Percentiles rank a stretch among this genome's conserved stretches.
Evolutionary conservation across 2,888 invertebrate species (phyloP).

Genomic region (Aphodius sticticus): DNA sequence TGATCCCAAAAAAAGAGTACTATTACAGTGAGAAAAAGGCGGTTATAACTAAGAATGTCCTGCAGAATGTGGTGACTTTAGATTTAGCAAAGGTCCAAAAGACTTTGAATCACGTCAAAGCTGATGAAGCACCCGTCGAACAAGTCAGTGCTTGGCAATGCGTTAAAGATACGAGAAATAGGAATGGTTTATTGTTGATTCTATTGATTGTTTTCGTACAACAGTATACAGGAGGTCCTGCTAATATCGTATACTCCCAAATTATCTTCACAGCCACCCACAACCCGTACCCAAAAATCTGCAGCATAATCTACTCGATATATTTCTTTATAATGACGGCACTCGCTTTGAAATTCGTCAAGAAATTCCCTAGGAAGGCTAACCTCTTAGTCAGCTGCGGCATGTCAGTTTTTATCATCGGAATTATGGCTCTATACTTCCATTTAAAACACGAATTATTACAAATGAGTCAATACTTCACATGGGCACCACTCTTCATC

Average conservation of each 20-base stretch:
- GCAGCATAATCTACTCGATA: constrained; percentile 41
- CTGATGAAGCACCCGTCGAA: constrained; percentile 25
- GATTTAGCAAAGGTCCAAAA: constrained; percentile 29
- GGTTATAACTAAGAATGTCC: constrained; percentile 16
- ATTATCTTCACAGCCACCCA: constrained; percentile 41
- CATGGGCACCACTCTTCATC: constrained; percentile 42
- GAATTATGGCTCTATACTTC: constrained; percentile 40
- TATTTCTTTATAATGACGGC: constrained; percentile 38
- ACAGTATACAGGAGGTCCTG: constrained; percentile 44
- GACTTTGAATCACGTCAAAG: constrained; percentile 23
- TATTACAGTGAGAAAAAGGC: constrained; percentile 6
- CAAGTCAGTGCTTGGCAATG: constrained; percentile 34
- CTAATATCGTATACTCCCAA: constrained; percentile 44
- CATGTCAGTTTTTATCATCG: constrained; percentile 29
- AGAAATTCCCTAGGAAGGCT: constrained; percentile 39
- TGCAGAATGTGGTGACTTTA: constrained; percentile 25
- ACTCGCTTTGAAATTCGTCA: constrained; percentile 38
- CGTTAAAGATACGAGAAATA: constrained; percentile 34
- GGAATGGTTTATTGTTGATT: constrained; percentile 41
- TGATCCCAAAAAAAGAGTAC: constrained; percentile 25
- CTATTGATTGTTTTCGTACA: constrained; percentile 43
- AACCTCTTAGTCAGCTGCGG: constrained; percentile 37
- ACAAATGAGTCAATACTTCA: constrained; percentile 37
- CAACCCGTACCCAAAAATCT: constrained; percentile 42
- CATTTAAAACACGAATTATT: constrained; percentile 37